Evolutionary conservation across 2,888 invertebrate species (phyloP).

Genomic region (Automeris io): DNA sequence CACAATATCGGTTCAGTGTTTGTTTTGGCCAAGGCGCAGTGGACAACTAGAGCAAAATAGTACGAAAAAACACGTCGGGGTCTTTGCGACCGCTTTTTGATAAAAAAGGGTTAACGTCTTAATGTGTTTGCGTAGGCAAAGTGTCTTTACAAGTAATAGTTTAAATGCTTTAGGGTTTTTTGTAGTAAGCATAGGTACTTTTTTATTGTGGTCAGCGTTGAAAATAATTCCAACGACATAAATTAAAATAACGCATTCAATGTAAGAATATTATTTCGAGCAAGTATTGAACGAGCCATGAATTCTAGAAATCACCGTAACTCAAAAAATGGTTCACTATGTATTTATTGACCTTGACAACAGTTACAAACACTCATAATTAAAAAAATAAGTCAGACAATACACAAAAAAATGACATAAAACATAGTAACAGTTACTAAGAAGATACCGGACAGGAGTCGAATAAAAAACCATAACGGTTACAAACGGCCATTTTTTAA

Average conservation of each 20-base stretch:
- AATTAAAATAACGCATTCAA: no score
- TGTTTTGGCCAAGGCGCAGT: constrained; percentile 33
- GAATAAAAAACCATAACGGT: constrained; percentile 57
- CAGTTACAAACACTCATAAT: no score
- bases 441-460: constrained; percentile 52
- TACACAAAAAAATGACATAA: constrained; percentile 7
- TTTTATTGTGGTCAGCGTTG: no score
- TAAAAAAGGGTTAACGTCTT: constrained; percentile 37
- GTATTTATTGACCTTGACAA: no score
- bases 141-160: constrained; percentile 17
- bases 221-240: no score
- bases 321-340: no score
- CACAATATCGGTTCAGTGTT: constrained; percentile 31
- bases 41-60: constrained; percentile 56
- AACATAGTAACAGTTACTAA: constrained; percentile 18
- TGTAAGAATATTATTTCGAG: no score
- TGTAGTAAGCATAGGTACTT: constrained; percentile 5
- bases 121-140: constrained; percentile 34
- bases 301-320: no score
- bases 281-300: no score
- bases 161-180: constrained; percentile 11
- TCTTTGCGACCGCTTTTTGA: constrained; percentile 17
- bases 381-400: constrained; percentile 11
- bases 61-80: constrained; percentile 25
- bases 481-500: constrained; percentile 47